A percentile compares a stretch with the other conserved stretches of the same genome.
Evolutionary conservation across 2,888 invertebrate species (phyloP).

Genomic region (Pantelozetes paolii): DNA sequence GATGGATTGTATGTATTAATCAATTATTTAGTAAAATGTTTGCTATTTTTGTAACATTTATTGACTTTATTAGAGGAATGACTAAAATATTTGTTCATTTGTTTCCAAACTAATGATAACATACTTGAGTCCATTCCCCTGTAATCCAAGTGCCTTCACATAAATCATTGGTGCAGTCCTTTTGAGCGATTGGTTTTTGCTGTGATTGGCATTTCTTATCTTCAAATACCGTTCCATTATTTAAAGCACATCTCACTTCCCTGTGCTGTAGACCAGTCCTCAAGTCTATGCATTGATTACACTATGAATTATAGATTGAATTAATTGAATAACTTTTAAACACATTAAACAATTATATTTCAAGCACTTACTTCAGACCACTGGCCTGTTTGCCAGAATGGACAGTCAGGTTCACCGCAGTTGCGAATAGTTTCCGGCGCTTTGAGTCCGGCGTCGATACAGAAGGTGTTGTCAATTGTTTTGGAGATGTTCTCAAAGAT

Average conservation of each 20-base stretch:
- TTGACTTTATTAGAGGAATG: too few relatives aligned
- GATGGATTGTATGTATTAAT: too few relatives aligned
- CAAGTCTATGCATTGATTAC: constrained; percentile 51
- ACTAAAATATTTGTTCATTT: too few relatives aligned
- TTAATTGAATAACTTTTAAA: constrained; percentile 45
- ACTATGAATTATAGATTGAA: constrained; percentile 52
- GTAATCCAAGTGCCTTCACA: constrained; percentile 37
- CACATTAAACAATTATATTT: background rate
- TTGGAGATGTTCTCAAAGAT: constrained; percentile 59
- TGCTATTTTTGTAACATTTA: too few relatives aligned
- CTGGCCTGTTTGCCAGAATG: constrained; percentile 65
- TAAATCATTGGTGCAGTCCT: constrained; percentile 36
- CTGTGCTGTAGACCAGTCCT: constrained; percentile 52
- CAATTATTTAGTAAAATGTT: too few relatives aligned
- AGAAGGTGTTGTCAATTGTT: constrained; percentile 63
- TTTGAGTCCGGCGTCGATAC: constrained; percentile 65
- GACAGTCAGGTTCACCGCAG: constrained; percentile 67
- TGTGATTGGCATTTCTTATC: constrained; percentile 5
- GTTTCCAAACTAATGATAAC: too few relatives aligned
- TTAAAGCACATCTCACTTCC: constrained; percentile 51
- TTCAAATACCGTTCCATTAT: constrained; percentile 36
- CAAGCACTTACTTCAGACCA: constrained; percentile 59
- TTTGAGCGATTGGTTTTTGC: constrained; percentile 31
- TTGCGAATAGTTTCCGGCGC: constrained; percentile 61
- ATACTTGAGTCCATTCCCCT: constrained; percentile 32